Base-by-base conservation (phyloP, 2,113 vertebrate genomes). In the Empidonax alnorum region DNA sequence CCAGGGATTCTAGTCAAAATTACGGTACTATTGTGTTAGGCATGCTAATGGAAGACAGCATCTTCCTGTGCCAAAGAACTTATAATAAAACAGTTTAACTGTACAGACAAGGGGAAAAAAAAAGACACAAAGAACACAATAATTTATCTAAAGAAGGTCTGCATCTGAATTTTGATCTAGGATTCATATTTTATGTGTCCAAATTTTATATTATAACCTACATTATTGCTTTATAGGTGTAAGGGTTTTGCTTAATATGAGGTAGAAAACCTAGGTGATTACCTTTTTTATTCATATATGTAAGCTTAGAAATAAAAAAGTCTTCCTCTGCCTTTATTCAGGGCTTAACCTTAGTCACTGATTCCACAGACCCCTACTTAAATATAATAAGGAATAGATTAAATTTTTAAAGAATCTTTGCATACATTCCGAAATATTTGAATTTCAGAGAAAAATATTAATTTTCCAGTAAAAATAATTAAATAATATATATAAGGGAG, bases 321-420 rank as follows among this genome's bases (percentile, higher is more conserved):
- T 94, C 66, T 84, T 84, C 56, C 3, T 27, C 41, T 95, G 31
- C 15, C n/a, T 93, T 94, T 95, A 69, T 88, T 83, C 58, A 27
- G 22, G 25, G 61, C 35, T 94, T 92, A 85, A 67, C 30, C n/a
- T 50, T 68, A 84, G 16, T 55, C 35, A 75, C 31, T 84, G n/a
- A 65, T 73, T 87, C 56, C 41, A 82, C 15, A 87, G 66, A 58
- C 17, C 7, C 68, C 41, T 68, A 42, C 63, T 73, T 61, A 87
- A 72, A 56, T 91, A 22, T 72, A 50, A 30, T 72, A 75, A 66
- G 80, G 27, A 56, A 75, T 87, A 91, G 19, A 79, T 76, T 75
- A 65, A 55, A 30, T 87, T 94, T 42, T 41, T 55, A 65, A 73
- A 21, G 23, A 76, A 53, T 69, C 35, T 49, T 13, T 9, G 14